Conservation (phyloP, 2,113 vertebrate genomes). For the Burhinus bistriatus region DNA sequence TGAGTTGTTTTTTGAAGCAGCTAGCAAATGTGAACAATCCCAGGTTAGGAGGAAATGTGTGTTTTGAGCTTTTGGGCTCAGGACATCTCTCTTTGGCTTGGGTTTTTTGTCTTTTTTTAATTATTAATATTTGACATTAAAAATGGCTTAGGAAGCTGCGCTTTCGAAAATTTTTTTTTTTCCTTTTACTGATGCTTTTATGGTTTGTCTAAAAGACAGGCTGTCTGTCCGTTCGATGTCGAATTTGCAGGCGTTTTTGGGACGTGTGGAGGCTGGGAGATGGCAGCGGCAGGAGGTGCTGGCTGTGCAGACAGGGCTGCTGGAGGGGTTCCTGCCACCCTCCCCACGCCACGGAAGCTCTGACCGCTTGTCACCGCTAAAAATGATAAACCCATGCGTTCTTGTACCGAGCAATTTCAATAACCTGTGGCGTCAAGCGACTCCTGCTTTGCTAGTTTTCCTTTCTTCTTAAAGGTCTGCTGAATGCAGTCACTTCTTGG, state of each 20-base stretch:
- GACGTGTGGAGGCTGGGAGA: rapidly evolving
- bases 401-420: background rate
- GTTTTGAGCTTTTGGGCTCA: background rate
- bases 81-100: background rate
- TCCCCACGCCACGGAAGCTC: rapidly evolving
- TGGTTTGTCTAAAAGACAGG: background rate
- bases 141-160: background rate
- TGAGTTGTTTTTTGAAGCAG: background rate
- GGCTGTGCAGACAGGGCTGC: background rate
- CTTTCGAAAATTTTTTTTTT: background rate
- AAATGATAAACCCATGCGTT: background rate
- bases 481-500: background rate
- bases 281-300: rapidly evolving
- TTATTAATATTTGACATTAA: background rate
- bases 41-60: background rate
- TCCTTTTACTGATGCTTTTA: background rate
- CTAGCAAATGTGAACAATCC: background rate
- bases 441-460: background rate
- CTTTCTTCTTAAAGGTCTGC: background rate
- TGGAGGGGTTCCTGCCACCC: background rate
- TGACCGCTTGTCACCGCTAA: rapidly evolving
- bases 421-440: rapidly evolving
- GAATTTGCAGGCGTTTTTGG: background rate
- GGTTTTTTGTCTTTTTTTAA: background rate
- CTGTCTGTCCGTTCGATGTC: background rate